A percentile compares a stretch with the other conserved stretches of the same genome.
Evolutionary conservation across 2,797 vertebrate species (phyloP).

Genomic region (Delichon dasypus): DNA sequence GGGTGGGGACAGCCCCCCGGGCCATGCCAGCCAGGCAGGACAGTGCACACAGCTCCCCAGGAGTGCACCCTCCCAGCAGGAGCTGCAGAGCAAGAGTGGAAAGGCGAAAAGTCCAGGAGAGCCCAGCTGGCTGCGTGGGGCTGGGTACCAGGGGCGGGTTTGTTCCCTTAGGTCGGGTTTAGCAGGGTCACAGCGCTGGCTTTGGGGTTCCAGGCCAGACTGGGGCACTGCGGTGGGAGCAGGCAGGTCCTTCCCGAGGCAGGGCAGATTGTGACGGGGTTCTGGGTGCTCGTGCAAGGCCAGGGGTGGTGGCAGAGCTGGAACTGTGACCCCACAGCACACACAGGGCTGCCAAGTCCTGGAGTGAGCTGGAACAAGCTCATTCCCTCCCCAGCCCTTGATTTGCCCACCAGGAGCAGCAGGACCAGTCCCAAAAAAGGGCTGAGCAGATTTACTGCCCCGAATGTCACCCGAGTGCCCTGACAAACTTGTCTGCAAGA

Average conservation of each 20-base stretch:
- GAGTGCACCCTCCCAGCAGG: background rate
- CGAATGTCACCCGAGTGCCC: background rate
- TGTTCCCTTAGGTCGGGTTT: background rate
- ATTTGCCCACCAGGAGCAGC: background rate
- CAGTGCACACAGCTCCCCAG: background rate
- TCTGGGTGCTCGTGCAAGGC: background rate
- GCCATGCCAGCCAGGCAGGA: background rate
- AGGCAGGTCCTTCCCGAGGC: background rate
- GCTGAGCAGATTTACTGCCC: background rate
- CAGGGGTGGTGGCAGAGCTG: background rate
- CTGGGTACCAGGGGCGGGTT: background rate
- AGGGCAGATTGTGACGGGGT: background rate
- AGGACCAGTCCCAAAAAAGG: background rate
- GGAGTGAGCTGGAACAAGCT: background rate
- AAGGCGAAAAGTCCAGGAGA: background rate
- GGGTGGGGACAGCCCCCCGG: background rate
- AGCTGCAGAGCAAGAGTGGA: background rate
- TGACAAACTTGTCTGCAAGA: background rate
- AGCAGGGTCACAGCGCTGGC: rapidly evolving
- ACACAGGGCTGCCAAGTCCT: background rate
- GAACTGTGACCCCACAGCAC: background rate
- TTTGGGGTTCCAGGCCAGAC: background rate
- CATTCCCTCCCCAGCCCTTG: background rate
- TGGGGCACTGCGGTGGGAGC: background rate
- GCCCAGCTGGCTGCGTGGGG: background rate